These are phyloP conservation scores for Anodontia alba DNA, from an alignment of 2,888 invertebrate genomes.

Conservation along the genomic window DNA sequence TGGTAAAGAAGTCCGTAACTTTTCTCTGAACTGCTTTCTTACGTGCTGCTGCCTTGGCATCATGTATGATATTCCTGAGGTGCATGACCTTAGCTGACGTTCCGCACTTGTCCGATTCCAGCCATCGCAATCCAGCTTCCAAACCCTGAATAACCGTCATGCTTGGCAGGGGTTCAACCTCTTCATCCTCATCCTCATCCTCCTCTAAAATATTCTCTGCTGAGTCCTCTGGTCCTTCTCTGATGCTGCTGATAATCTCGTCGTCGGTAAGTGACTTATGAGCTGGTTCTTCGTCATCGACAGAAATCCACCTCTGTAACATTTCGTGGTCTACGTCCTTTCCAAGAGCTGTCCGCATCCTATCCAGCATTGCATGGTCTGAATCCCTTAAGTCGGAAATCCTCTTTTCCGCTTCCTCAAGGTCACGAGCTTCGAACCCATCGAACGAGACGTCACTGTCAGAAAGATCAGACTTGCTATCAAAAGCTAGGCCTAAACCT, in stretches of 20 bases:
- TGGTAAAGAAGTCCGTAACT: background rate
- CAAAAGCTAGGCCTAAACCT: background rate
- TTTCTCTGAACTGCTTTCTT: too few species aligned
- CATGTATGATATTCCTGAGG: conserved; percentile 4
- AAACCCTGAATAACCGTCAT: background rate
- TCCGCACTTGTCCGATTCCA: background rate
- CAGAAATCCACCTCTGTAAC: background rate
- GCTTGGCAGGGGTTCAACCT: background rate
- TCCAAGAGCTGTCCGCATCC: background rate
- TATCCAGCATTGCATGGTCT: background rate
- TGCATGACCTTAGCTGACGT: background rate
- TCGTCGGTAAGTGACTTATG: background rate
- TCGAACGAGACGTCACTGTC: background rate
- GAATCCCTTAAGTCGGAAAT: background rate
- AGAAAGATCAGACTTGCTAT: background rate
- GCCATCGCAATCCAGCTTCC: background rate
- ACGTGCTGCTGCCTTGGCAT: background rate
- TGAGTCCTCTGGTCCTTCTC: background rate
- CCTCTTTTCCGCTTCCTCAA: background rate
- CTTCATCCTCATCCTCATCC: background rate
- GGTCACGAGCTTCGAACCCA: conserved; percentile 2
- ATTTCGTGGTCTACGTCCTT: background rate
- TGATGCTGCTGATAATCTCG: background rate
- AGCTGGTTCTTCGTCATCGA: background rate
- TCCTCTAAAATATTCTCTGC: background rate